Conservation (phyloP, 1,140 invertebrate species). For the Goniozus legneri region DNA sequence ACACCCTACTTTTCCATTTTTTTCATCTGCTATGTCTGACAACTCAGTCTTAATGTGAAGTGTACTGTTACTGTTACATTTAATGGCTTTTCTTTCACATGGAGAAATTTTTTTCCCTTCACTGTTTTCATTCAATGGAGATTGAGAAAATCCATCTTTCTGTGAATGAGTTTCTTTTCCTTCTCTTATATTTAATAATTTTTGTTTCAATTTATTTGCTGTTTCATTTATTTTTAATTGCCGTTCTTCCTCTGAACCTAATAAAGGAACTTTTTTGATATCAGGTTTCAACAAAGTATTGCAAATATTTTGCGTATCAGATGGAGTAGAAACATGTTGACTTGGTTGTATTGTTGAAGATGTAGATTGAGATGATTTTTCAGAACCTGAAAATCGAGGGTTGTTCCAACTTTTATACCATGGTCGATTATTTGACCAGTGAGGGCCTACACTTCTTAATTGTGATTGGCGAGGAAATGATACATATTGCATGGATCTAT, state of each 20-base stretch:
- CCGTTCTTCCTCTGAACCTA: conserved; percentile 47
- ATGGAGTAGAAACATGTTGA: not conserved
- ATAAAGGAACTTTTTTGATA: conserved; percentile 25
- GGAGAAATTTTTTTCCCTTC: no score
- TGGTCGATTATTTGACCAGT: not conserved
- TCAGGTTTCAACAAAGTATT: no score
- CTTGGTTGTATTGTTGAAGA: not conserved
- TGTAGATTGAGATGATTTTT: conserved; percentile 4
- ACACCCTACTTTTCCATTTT: no score
- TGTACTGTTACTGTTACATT: no score
- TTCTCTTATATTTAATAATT: conserved; percentile 31
- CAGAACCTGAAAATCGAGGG: not conserved
- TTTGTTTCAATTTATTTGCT: conserved; percentile 44
- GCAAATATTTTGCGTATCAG: no score
- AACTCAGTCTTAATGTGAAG: no score
- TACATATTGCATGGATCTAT: no score
- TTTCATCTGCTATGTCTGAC: no score
- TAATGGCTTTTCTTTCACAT: no score
- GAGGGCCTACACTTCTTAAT: no score
- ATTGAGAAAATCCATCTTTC: conserved; percentile 28
- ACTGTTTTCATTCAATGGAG: conserved; percentile 9
- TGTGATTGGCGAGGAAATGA: no score
- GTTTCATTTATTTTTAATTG: conserved; percentile 43
- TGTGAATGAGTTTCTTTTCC: conserved; percentile 34
- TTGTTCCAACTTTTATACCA: not conserved